phyloP scores from a whole-genome alignment of 2,113 vertebrate species.

The Melanerpes formicivorus region DNA sequence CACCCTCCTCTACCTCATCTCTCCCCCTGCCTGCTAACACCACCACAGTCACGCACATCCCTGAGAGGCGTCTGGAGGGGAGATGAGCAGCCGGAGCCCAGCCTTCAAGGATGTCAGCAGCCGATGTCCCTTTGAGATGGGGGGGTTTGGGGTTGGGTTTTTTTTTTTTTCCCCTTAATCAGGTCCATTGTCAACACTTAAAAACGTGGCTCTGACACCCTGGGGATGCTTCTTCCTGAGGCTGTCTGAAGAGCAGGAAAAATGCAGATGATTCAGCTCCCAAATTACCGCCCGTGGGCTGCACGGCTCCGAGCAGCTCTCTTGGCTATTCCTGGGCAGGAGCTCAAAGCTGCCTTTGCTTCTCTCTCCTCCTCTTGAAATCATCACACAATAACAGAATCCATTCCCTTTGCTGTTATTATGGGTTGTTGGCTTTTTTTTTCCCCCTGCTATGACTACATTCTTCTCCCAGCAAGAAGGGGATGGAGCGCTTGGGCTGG shows the following conservation, averaged over 20 bases:
- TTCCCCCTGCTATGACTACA: neutral
- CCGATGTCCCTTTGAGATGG: neutral
- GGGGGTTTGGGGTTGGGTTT: too few species aligned
- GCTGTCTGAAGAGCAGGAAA: conserved; percentile 14
- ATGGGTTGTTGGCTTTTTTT: too few species aligned
- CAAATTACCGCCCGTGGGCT: conserved; percentile 38
- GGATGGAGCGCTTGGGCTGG: accelerated
- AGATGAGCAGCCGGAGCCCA: conserved; percentile 9
- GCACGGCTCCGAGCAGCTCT: conserved; percentile 37
- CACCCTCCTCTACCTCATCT: neutral
- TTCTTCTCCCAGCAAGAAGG: neutral
- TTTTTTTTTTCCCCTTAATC: neutral
- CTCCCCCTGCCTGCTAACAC: neutral
- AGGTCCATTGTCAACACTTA: neutral
- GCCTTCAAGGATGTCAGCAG: neutral
- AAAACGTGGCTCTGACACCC: neutral
- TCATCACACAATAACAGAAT: neutral
- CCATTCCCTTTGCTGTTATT: neutral
- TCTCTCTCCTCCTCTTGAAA: conserved; percentile 21
- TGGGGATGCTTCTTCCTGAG: neutral
- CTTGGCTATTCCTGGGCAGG: conserved; percentile 53
- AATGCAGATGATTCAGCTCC: conserved; percentile 57
- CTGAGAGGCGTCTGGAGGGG: neutral
- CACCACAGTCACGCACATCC: neutral
- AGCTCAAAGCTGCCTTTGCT: conserved; percentile 49